phyloP scores from a whole-genome alignment of 2,113 vertebrate species.

The Amphiprion ocellaris region DNA sequence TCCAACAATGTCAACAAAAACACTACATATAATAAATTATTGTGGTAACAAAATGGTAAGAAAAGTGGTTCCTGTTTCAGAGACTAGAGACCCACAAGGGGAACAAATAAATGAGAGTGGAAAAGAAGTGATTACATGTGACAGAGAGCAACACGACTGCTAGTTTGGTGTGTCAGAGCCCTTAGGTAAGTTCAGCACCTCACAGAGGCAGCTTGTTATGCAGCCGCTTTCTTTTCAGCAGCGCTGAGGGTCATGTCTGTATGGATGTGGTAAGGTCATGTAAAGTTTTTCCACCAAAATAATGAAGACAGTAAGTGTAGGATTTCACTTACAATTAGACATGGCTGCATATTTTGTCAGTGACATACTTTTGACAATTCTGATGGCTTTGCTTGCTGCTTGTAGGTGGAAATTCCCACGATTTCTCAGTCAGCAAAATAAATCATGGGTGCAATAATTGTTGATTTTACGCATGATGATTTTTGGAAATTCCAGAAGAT shows the following conservation, averaged over 20 bases:
- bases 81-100: not conserved
- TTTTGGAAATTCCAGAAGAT: too few relatives aligned
- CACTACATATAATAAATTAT: conserved; percentile 1
- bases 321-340: not conserved
- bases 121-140: not conserved
- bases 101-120: not conserved
- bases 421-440: not conserved
- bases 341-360: not conserved
- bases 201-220: not conserved
- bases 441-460: not conserved
- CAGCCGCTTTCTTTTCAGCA: not conserved
- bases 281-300: not conserved
- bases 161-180: not conserved
- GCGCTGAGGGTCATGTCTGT: not conserved
- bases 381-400: not conserved
- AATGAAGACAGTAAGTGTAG: not conserved
- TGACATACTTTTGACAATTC: not conserved
- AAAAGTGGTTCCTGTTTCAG: not conserved
- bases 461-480: not conserved
- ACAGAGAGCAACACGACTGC: not conserved
- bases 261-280: not conserved
- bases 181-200: not conserved
- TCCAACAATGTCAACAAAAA: too few relatives aligned
- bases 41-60: not conserved
- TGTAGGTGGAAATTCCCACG: not conserved